Conservation (phyloP, 2,888 invertebrate genomes). For the Neoascia interrupta region DNA sequence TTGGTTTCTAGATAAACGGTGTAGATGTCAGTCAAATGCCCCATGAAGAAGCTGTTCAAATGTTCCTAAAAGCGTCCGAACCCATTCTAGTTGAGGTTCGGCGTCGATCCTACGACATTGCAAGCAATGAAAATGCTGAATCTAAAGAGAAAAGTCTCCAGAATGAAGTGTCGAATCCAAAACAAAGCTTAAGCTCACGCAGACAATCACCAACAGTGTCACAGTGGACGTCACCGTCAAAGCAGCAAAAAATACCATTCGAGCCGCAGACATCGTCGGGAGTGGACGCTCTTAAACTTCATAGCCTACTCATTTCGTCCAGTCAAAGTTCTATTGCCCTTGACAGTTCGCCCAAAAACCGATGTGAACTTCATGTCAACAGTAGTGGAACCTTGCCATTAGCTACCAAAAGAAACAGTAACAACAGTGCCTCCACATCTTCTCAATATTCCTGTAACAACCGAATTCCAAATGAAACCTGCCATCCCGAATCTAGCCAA, state of each 20-base stretch:
- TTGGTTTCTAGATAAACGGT: constrained; percentile 81
- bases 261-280: background rate
- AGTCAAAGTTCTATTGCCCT: constrained; percentile 34
- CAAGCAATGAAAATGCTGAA: constrained; percentile 21
- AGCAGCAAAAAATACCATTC: constrained; percentile 7
- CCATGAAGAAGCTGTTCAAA: constrained; percentile 83
- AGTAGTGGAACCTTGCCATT: constrained; percentile 3
- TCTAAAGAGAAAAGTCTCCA: background rate
- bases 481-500: background rate
- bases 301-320: constrained; percentile 56
- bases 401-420: background rate
- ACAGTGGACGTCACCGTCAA: constrained; percentile 32
- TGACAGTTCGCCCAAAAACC: constrained; percentile 13
- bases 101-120: constrained; percentile 74
- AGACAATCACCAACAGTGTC: constrained; percentile 45
- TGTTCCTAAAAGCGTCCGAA: constrained; percentile 82
- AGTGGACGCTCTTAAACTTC: constrained; percentile 42
- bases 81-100: constrained; percentile 83
- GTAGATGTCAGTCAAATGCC: constrained; percentile 83
- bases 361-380: background rate
- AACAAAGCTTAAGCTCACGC: constrained; percentile 6
- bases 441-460: constrained; percentile 6
- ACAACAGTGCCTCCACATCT: constrained; percentile 43
- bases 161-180: constrained; percentile 22
- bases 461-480: constrained; percentile 8